A percentile compares a stretch with the other conserved stretches of the same genome.
phyloP scores from a whole-genome alignment of 2,888 invertebrate genomes.

The Agrilus biguttatus region DNA sequence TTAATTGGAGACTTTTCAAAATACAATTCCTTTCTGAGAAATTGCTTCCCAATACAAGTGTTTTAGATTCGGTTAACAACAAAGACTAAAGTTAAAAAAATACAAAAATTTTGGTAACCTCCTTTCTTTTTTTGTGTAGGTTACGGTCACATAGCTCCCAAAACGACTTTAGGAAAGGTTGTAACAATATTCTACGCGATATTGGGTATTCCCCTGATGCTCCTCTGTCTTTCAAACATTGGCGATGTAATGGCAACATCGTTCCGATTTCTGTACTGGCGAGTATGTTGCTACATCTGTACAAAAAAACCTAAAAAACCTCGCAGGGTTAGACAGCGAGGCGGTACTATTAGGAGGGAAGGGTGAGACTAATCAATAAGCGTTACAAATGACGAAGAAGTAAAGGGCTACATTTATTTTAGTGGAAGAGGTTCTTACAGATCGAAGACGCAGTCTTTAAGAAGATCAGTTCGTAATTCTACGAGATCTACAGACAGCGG shows the following conservation, averaged over 20 bases:
- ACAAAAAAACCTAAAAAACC: constrained; percentile 58
- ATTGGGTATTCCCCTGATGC: constrained; percentile 87
- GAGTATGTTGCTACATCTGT: constrained; percentile 81
- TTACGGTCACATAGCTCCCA: constrained; percentile 90
- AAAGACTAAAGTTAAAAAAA: no score
- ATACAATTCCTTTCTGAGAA: no score
- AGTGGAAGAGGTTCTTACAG: constrained; percentile 15
- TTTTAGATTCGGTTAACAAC: no score
- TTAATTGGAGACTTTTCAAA: no score
- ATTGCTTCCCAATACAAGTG: no score
- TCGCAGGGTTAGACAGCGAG: constrained; percentile 23
- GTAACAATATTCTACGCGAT: constrained; percentile 94
- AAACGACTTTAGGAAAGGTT: constrained; percentile 85
- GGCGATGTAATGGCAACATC: constrained; percentile 90
- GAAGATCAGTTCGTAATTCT: constrained; percentile 43
- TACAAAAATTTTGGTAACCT: no score
- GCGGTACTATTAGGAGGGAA: constrained; percentile 5
- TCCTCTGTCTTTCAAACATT: constrained; percentile 85
- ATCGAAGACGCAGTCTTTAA: constrained; percentile 36
- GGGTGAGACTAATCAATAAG: constrained; percentile 6
- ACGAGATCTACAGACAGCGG: constrained; percentile 50
- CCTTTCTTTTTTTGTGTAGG: constrained; percentile 39
- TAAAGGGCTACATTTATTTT: constrained; percentile 1
- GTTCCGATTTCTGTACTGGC: constrained; percentile 88
- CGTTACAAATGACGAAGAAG: neutral